Percentiles rank a stretch among this genome's conserved stretches.
These are phyloP conservation scores for Orthosia gothica DNA, from an alignment of 2,888 invertebrate genomes.

Conservation along the genomic window DNA sequence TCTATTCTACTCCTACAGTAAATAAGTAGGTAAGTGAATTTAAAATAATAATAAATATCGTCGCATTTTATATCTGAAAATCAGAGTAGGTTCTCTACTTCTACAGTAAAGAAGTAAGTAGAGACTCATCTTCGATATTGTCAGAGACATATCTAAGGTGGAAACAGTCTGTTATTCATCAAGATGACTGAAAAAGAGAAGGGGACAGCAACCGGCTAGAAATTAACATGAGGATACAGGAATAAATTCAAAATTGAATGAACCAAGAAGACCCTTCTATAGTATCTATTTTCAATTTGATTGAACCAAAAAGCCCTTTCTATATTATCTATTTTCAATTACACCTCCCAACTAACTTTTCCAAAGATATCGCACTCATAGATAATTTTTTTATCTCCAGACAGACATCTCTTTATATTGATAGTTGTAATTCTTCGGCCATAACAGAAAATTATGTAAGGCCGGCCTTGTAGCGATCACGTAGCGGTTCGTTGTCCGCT, in stretches of 20 bases:
- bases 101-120: background rate
- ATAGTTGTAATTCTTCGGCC: constrained; percentile 49
- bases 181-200: background rate
- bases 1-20: too few relatives aligned
- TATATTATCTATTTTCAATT: constrained; percentile 3
- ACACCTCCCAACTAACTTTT: constrained; percentile 21
- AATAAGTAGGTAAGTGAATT: too few relatives aligned
- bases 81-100: background rate
- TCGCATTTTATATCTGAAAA: background rate
- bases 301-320: background rate
- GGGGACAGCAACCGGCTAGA: background rate
- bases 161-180: background rate
- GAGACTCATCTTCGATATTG: background rate
- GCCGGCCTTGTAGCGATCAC: constrained; percentile 50
- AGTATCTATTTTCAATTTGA: constrained; percentile 4
- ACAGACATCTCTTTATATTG: constrained; percentile 42
- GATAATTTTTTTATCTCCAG: constrained; percentile 52
- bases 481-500: constrained; percentile 60
- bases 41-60: too few relatives aligned
- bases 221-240: background rate
- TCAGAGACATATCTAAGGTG: background rate
- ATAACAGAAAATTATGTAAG: constrained; percentile 56
- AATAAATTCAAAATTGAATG: background rate
- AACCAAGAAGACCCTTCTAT: background rate
- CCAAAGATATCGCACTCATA: constrained; percentile 31